Evolutionary conservation across 1,140 invertebrate genomes (phyloP).

Genomic region (Heliconius congener): DNA sequence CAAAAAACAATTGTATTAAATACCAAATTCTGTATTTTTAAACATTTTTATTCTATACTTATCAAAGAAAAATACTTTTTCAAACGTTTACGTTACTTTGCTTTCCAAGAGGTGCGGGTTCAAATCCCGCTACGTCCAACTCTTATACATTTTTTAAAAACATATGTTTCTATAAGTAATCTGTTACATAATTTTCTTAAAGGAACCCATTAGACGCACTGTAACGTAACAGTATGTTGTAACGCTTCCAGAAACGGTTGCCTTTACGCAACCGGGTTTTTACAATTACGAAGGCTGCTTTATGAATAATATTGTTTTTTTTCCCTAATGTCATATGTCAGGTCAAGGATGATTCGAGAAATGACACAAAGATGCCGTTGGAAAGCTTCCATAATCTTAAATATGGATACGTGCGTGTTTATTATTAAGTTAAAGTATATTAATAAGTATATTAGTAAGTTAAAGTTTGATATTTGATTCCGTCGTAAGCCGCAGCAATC

Average conservation of each 20-base stretch:
- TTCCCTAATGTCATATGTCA: neutral
- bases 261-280: slow-evolving; percentile 1
- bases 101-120: no score
- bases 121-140: no score
- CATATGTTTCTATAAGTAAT: neutral
- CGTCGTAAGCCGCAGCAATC: no score
- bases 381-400: neutral
- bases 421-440: no score
- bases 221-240: neutral
- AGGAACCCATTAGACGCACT: neutral
- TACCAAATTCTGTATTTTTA: no score
- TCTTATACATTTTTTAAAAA: no score
- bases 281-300: neutral
- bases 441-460: no score
- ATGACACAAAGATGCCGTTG: neutral
- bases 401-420: neutral
- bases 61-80: no score
- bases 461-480: no score
- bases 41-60: no score
- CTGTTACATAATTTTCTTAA: neutral
- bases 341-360: neutral
- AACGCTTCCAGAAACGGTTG: neutral
- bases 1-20: no score
- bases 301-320: slow-evolving; percentile 9
- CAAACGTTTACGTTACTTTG: no score